Percentiles rank a stretch among this genome's conserved stretches.
These are phyloP conservation scores for Mesorhabditis belari DNA, from an alignment of 2,888 invertebrate species.

Conservation along the genomic window DNA sequence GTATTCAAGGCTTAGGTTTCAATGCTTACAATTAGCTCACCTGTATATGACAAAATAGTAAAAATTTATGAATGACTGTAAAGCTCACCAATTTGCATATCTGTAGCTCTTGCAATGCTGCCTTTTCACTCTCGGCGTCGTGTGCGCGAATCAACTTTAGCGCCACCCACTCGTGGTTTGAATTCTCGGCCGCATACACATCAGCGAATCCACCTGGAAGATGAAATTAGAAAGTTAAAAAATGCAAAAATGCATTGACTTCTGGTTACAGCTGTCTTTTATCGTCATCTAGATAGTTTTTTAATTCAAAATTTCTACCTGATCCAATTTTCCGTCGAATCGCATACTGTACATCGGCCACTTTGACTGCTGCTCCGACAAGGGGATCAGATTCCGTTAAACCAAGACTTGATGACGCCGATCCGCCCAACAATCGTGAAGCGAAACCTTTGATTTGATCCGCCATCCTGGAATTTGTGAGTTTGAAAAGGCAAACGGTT, in stretches of 20 bases:
- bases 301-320: background rate
- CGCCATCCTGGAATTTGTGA: no score
- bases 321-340: background rate
- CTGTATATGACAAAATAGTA: background rate
- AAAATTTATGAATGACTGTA: constrained; percentile 18
- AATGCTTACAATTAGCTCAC: background rate
- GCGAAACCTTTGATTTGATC: no score
- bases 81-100: constrained; percentile 51
- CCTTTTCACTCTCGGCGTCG: constrained; percentile 56
- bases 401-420: no score
- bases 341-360: background rate
- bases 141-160: constrained; percentile 58
- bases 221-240: background rate
- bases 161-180: constrained; percentile 56
- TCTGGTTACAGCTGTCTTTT: no score
- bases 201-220: constrained; percentile 59
- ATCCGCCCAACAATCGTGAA: no score
- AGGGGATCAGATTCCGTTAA: background rate
- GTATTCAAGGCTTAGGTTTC: background rate
- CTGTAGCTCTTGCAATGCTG: constrained; percentile 56
- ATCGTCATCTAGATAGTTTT: no score
- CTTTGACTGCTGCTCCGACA: background rate
- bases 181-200: constrained; percentile 58
- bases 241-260: no score
- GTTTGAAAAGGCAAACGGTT: no score